A percentile compares a stretch with the other conserved stretches of the same genome.
Evolutionary conservation across 2,888 invertebrate genomes (phyloP).

Genomic region (Harpagoxenus sublaevis): DNA sequence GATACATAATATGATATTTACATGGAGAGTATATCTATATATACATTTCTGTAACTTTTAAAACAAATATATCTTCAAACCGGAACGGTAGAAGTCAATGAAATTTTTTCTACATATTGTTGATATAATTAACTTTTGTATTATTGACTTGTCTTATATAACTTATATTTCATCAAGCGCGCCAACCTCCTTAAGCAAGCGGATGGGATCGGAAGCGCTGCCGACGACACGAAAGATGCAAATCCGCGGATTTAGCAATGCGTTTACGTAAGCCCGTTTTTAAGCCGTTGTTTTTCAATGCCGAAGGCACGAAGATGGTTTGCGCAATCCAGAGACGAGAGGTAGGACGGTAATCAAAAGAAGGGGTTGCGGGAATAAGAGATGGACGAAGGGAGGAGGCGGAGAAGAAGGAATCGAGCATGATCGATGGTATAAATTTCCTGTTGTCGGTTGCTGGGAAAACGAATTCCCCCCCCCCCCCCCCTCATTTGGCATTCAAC

Average conservation of each 20-base stretch:
- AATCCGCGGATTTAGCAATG: slow-evolving; percentile 4
- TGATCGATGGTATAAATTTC: slow-evolving; percentile 68
- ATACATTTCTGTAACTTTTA: too few relatives aligned
- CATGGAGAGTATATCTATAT: too few relatives aligned
- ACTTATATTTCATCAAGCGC: too few relatives aligned
- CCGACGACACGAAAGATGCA: not conserved
- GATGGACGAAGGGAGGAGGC: not conserved
- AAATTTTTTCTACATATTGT: too few relatives aligned
- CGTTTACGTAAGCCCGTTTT: slow-evolving; percentile 19
- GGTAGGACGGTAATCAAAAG: slow-evolving; percentile 30
- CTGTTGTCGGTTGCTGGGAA: slow-evolving; percentile 60
- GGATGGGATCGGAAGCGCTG: not conserved
- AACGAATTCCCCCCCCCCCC: slow-evolving; percentile 60
- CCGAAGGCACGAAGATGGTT: not conserved
- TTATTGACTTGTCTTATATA: too few relatives aligned
- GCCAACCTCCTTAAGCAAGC: too few relatives aligned
- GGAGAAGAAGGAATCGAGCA: slow-evolving; percentile 15
- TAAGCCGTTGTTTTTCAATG: not conserved
- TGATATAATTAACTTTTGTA: too few relatives aligned
- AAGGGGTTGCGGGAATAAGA: not conserved
- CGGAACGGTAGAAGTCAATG: too few relatives aligned
- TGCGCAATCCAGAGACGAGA: slow-evolving; percentile 6
- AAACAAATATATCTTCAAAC: too few relatives aligned
- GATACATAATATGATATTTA: too few relatives aligned
- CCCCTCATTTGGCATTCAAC: slow-evolving; percentile 69